Conservation (phyloP, 2,888 invertebrate genomes). For the Acrobasis repandana region DNA sequence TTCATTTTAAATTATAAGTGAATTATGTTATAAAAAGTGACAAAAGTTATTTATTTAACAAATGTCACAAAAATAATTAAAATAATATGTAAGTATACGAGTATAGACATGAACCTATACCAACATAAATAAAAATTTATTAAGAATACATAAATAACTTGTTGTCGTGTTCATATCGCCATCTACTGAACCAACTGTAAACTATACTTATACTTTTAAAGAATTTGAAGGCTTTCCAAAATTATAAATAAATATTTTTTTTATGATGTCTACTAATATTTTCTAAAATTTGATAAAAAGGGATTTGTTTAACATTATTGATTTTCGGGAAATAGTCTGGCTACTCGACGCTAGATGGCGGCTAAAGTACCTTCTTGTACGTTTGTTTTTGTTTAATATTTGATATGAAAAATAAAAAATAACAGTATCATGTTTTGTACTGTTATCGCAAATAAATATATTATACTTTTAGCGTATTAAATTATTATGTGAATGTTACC, state of each 20-base stretch:
- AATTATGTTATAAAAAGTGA: too few relatives aligned
- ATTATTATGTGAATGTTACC: too few relatives aligned
- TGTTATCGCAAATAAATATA: too few relatives aligned
- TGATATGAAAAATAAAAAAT: too few relatives aligned
- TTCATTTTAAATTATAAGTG: too few relatives aligned
- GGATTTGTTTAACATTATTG: slow-evolving; percentile 13
- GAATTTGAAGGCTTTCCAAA: neutral
- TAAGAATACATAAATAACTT: too few relatives aligned
- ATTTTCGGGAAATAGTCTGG: slow-evolving; percentile 37
- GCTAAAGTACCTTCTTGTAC: neutral
- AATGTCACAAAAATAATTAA: neutral
- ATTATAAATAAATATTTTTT: neutral
- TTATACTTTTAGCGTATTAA: too few relatives aligned
- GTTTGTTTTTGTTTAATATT: neutral
- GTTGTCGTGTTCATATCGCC: neutral
- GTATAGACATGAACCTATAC: too few relatives aligned
- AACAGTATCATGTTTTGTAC: too few relatives aligned
- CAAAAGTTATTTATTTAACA: too few relatives aligned
- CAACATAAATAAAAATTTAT: too few relatives aligned
- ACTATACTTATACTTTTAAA: neutral
- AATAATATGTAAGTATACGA: neutral
- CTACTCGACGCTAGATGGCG: slow-evolving; percentile 74
- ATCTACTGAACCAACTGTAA: slow-evolving; percentile 1
- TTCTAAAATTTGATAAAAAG: neutral
- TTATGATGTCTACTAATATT: neutral